Evolutionary conservation across 2,888 invertebrate genomes (phyloP), one percentile per base, ranked within the genome.

Genomic region (Eudasyphora cyanicolor): DNA sequence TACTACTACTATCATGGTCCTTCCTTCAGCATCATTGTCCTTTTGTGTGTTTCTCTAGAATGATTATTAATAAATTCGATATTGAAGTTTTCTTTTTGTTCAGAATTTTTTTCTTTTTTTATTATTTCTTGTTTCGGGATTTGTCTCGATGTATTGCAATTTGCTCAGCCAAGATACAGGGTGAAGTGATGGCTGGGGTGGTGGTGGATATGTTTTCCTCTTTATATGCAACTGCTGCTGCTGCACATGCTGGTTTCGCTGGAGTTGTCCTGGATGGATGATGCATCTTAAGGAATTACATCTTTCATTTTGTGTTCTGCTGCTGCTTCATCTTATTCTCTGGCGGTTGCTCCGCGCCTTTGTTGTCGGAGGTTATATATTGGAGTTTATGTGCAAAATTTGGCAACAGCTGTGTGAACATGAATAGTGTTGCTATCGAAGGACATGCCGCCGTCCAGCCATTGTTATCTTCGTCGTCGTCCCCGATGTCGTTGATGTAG

Each of bases 51-150:
- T 42, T n/a, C 7, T 1, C 21, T 7, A 21, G 57, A 80, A 60
- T 77, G 57, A 70, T 79, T 79, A 67, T 74, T 82, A 82, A 82
- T 82, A 82, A 79, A 76, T 76, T 60, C 57, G 64, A 45, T 79
- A 79, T 79, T 57, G 76, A 73, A 60, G 54, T 71, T 75, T 69
- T 64, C 29, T 71, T 21, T 35, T 76, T n/a, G n/a, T n/a, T n/a
- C n/a, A n/a, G n/a, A n/a, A n/a, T n/a, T n/a, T 42, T 45, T 14
- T 49, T 27, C 29, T 29, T 32, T 17, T 32, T 32, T 8, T 27
- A 14, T 29, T 27, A 8, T 29, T n/a, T 17, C 42, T 35, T 35
- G 14, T 14, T 8, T 35, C 21, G 38, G 60, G 60, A 29, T 60
- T 60, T 29, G 60, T 60, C 60, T 60, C 29, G 29, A 12, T 60